These are phyloP conservation scores for Acholoe squamosa DNA, from an alignment of 2,888 invertebrate genomes.

Conservation along the genomic window DNA sequence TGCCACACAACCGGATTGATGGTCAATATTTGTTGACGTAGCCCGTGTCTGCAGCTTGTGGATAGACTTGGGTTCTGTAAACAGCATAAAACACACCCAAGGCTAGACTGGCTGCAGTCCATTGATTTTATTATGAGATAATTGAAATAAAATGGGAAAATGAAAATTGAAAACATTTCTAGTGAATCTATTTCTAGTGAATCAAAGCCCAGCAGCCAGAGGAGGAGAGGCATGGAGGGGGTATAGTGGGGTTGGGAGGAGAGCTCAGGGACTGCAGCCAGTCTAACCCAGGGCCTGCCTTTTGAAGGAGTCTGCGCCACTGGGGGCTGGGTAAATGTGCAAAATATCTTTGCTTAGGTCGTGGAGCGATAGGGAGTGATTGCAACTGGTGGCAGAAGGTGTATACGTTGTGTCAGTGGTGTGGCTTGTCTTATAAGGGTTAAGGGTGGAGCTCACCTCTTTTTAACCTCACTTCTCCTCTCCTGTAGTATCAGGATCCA, in stretches of 20 bases:
- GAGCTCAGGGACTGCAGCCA: too few relatives aligned
- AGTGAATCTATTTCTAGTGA: too few relatives aligned
- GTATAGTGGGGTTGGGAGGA: too few relatives aligned
- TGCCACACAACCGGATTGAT: not conserved
- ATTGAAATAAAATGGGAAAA: too few relatives aligned
- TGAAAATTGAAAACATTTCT: too few relatives aligned
- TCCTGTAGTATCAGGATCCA: not conserved
- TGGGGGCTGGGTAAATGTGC: not conserved
- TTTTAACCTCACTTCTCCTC: not conserved
- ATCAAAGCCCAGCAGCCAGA: too few relatives aligned
- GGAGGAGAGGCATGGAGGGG: too few relatives aligned
- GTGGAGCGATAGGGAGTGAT: not conserved
- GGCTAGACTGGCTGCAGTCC: too few relatives aligned
- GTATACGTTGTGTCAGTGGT: not conserved
- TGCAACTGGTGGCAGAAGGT: slow-evolving; percentile 7
- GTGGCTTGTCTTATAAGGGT: slow-evolving; percentile 19
- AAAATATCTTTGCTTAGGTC: slow-evolving; percentile 1
- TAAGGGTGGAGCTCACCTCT: slow-evolving; percentile 3
- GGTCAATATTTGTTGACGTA: not conserved
- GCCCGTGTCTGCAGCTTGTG: not conserved
- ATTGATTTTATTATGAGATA: too few relatives aligned
- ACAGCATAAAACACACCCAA: slow-evolving; percentile 28
- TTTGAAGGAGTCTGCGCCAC: not conserved
- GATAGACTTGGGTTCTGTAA: not conserved
- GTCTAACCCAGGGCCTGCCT: slow-evolving; percentile 30